phyloP scores from a whole-genome alignment of 2,888 invertebrate species.

The Cheiracanthium punctorium region DNA sequence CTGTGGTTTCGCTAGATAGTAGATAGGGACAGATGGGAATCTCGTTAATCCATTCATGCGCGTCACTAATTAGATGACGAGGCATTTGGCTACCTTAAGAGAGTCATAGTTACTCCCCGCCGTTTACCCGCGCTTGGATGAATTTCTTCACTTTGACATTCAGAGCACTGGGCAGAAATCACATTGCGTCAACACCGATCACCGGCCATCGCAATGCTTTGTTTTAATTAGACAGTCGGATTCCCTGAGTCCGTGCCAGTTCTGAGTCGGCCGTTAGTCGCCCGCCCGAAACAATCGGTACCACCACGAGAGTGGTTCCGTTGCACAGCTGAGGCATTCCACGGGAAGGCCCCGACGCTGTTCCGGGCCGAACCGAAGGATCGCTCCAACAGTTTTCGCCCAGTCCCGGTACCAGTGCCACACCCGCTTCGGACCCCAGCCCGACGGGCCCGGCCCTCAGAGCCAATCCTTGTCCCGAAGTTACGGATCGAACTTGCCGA shows the following conservation, averaged over 20 bases:
- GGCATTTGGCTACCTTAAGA: constrained; percentile 59
- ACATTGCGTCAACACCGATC: constrained; percentile 77
- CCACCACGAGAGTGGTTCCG: too few species aligned
- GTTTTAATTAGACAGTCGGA: constrained; percentile 79
- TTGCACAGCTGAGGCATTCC: too few species aligned
- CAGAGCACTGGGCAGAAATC: constrained; percentile 78
- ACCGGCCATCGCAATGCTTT: constrained; percentile 76
- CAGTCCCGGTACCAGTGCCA: too few species aligned
- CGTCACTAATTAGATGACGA: constrained; percentile 63
- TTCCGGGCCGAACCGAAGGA: too few species aligned
- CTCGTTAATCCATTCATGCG: constrained; percentile 67
- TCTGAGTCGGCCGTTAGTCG: constrained; percentile 70
- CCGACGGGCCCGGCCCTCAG: constrained; percentile 82
- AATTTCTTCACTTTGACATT: too few species aligned
- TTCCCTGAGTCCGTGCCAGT: constrained; percentile 77
- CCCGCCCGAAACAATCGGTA: too few species aligned
- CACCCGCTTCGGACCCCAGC: constrained; percentile 79
- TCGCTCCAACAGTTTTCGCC: too few species aligned
- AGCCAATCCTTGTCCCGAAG: constrained; percentile 84
- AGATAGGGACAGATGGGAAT: constrained; percentile 55
- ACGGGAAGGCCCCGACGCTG: too few species aligned
- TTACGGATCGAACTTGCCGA: constrained; percentile 81
- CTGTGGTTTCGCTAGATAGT: too few species aligned
- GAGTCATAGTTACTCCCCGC: constrained; percentile 65
- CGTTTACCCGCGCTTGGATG: too few species aligned